Evolutionary conservation across 2,113 vertebrate genomes (phyloP).

Genomic region (Anarhynchus alexandrinus): DNA sequence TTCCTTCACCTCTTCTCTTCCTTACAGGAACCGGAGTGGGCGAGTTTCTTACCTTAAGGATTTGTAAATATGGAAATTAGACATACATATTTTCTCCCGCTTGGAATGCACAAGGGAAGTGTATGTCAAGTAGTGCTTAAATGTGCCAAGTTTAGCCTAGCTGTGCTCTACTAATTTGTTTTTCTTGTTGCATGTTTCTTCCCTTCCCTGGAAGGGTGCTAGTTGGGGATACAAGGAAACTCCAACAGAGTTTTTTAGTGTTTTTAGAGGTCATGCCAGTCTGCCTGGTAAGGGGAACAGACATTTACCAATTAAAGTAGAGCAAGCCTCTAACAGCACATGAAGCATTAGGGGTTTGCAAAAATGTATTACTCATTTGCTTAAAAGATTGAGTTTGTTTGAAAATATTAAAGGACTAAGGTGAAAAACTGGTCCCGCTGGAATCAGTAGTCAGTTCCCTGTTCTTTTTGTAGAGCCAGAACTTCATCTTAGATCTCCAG

Average conservation of each 20-base stretch:
- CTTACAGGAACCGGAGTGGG: not conserved
- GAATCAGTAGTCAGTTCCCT: not conserved
- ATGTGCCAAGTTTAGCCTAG: not conserved
- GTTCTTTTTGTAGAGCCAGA: not conserved
- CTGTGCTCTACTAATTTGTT: not conserved
- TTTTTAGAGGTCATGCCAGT: slow-evolving; percentile 71
- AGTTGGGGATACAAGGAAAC: not conserved
- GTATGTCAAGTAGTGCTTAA: not conserved
- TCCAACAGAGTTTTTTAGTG: slow-evolving; percentile 65
- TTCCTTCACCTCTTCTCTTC: not conserved
- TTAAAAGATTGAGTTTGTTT: not conserved
- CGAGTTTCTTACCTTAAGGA: not conserved
- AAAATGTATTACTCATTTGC: not conserved
- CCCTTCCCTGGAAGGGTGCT: not conserved
- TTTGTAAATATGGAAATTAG: not conserved
- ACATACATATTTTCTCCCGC: not conserved
- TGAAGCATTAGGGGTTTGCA: not conserved
- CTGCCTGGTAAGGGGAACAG: slow-evolving; percentile 54
- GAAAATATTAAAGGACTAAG: not conserved
- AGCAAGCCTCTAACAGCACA: not conserved
- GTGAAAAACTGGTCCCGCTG: slow-evolving; percentile 18
- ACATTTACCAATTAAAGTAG: not conserved
- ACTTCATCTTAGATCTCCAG: not conserved
- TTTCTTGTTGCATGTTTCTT: not conserved
- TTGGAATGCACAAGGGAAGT: not conserved